Evolutionary conservation across 1,140 invertebrate genomes (phyloP).

Genomic region (Lasioglossum baleicum): DNA sequence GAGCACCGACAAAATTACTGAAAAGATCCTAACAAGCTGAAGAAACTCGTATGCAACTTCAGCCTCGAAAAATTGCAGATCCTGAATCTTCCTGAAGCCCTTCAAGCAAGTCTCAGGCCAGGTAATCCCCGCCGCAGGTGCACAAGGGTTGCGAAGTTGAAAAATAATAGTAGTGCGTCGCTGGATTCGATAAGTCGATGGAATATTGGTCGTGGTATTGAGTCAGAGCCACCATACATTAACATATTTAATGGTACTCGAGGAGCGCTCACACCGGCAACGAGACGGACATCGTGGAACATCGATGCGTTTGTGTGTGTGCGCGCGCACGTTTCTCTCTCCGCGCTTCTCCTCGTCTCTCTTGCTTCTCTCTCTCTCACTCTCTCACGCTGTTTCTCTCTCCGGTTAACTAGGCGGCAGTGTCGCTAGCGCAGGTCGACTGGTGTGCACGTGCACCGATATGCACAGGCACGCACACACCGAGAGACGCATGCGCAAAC

Average conservation of each 20-base stretch:
- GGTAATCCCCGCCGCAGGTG: neutral
- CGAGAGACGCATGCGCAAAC: constrained; percentile 51
- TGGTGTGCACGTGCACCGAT: constrained; percentile 5
- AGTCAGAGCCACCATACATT: constrained; percentile 52
- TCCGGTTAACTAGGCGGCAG: neutral
- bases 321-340: no score
- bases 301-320: no score
- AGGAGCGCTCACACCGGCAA: constrained; percentile 2
- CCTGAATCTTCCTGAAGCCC: no score
- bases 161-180: constrained; percentile 40
- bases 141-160: neutral
- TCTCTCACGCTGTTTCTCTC: neutral
- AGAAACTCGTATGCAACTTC: no score
- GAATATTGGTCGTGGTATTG: constrained; percentile 57
- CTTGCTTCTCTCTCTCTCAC: no score
- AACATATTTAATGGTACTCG: constrained; percentile 57
- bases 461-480: constrained; percentile 28
- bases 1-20: no score
- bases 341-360: no score
- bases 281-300: neutral
- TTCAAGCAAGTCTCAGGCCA: no score
- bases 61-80: no score
- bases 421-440: neutral
- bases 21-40: no score
- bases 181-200: constrained; percentile 41